Conservation (phyloP, 2,797 vertebrate species). For the Notoglanidium macrostoma region DNA sequence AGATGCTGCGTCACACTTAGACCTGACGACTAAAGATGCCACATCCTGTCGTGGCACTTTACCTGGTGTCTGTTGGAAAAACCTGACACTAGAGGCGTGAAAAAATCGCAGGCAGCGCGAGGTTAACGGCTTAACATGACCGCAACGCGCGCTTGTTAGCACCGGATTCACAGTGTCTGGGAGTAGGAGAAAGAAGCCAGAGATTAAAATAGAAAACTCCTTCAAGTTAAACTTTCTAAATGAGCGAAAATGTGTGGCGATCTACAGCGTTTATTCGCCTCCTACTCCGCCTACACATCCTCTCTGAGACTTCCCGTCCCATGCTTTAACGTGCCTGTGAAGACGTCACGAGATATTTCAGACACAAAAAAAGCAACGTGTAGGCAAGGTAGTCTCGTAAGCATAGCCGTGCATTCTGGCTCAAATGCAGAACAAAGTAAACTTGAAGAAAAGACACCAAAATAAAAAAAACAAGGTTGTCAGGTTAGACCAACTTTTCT, state of each 20-base stretch:
- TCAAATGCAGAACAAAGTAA: neutral
- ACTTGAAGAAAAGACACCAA: neutral
- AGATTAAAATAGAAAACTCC: conserved; percentile 5
- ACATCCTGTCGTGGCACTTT: conserved; percentile 32
- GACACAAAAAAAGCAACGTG: conserved; percentile 24
- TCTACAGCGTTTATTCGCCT: neutral
- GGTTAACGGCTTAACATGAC: conserved; percentile 33
- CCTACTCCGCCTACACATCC: conserved; percentile 11
- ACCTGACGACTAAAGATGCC: conserved; percentile 20
- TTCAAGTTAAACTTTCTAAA: neutral
- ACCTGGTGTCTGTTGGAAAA: conserved; percentile 24
- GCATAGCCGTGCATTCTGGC: conserved; percentile 17
- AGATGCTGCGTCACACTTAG: conserved; percentile 25
- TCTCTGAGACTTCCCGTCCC: conserved; percentile 3
- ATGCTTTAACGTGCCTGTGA: neutral
- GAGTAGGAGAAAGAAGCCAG: conserved; percentile 9
- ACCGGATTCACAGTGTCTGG: conserved; percentile 11
- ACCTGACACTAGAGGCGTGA: conserved; percentile 23
- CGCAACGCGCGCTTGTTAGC: conserved; percentile 44
- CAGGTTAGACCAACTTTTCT: conserved; percentile 37
- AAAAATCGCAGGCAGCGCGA: conserved; percentile 35
- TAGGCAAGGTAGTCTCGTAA: conserved; percentile 44
- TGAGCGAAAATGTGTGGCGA: neutral
- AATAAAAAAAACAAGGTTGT: conserved; percentile 4
- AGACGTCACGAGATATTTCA: conserved; percentile 36